Evolutionary conservation across 2,888 invertebrate genomes (phyloP).

Genomic region (Spilarctia lutea): DNA sequence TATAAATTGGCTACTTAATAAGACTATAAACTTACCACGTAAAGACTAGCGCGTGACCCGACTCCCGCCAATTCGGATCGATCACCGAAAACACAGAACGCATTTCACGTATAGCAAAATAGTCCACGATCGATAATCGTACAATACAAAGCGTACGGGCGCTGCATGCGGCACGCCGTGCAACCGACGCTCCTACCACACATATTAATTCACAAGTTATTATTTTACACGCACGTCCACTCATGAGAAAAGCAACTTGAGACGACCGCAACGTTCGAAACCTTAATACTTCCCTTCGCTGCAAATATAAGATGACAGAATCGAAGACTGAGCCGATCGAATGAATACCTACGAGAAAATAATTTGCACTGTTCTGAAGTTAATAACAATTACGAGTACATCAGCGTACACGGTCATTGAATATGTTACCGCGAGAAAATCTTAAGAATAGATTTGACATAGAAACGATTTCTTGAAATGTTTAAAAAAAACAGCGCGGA

Average conservation of each 20-base stretch:
- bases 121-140: conserved; percentile 79
- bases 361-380: conserved; percentile 67
- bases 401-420: neutral
- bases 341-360: conserved; percentile 69
- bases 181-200: conserved; percentile 77
- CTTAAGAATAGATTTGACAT: conserved; percentile 16
- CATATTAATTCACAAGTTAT: conserved; percentile 85
- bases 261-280: conserved; percentile 86
- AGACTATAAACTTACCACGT: conserved; percentile 67
- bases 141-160: conserved; percentile 72
- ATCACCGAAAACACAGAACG: conserved; percentile 76
- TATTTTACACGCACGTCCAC: conserved; percentile 85
- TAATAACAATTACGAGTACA: conserved; percentile 3
- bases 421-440: neutral
- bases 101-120: conserved; percentile 73
- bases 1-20: conserved; percentile 26
- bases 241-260: conserved; percentile 87
- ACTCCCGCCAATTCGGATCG: conserved; percentile 80
- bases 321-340: conserved; percentile 71
- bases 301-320: conserved; percentile 85
- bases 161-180: conserved; percentile 71
- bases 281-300: conserved; percentile 86
- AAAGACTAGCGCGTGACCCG: conserved; percentile 60
- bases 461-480: conserved; percentile 24
- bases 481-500: conserved; percentile 55